These are phyloP conservation scores for Scaptodrosophila latifasciaeformis DNA, from an alignment of 2,888 invertebrate genomes.

Conservation along the genomic window DNA sequence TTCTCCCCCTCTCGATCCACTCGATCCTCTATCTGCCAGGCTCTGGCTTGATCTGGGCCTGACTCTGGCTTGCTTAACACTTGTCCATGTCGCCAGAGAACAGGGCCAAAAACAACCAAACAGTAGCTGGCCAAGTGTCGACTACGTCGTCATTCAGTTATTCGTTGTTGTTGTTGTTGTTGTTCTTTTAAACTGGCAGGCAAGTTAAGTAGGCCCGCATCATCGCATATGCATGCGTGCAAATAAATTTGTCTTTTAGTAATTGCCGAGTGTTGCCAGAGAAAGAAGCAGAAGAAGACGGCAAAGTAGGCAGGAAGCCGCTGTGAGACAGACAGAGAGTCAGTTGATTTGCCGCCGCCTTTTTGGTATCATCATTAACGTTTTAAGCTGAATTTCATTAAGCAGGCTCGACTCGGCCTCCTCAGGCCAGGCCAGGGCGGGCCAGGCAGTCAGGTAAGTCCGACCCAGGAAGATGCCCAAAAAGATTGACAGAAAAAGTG, in stretches of 20 bases:
- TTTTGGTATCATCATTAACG: conserved; percentile 53
- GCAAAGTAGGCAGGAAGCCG: neutral
- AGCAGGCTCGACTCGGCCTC: no score
- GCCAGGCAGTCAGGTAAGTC: conserved; percentile 11
- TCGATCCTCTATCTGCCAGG: neutral
- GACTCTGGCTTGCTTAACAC: conserved; percentile 68
- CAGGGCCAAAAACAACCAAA: conserved; percentile 30
- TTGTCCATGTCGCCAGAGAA: conserved; percentile 49
- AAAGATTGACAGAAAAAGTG: no score
- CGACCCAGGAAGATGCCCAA: no score
- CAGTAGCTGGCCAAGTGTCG: conserved; percentile 32
- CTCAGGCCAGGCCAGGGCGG: no score
- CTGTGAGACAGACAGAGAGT: neutral
- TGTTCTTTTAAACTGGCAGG: no score
- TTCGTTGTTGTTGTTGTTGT: neutral
- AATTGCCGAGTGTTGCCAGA: conserved; percentile 64
- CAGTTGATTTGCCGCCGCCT: neutral
- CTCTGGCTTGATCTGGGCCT: conserved; percentile 19
- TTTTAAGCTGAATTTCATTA: conserved; percentile 68
- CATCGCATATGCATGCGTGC: conserved; percentile 61
- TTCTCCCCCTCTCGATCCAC: neutral
- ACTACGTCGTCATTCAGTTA: neutral
- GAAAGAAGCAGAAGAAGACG: conserved; percentile 41
- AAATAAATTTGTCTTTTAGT: conserved; percentile 74
- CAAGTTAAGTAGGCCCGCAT: neutral